phyloP scores from a whole-genome alignment of 1,140 invertebrate species.

The Condylostylus longicornis region DNA sequence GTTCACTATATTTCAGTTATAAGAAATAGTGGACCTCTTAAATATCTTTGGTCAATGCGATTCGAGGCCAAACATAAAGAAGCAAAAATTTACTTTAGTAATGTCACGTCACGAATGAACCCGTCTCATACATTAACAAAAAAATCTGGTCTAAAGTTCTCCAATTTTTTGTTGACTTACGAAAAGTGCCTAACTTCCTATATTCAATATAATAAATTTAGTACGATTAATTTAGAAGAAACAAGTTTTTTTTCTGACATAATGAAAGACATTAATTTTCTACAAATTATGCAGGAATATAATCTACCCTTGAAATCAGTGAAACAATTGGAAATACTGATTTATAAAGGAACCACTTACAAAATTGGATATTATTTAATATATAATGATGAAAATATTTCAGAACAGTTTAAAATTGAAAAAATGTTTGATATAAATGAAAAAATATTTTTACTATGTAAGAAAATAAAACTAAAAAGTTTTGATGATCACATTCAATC shows the following conservation, averaged over 20 bases:
- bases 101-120: neutral
- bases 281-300: too few relatives aligned
- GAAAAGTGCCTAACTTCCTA: neutral
- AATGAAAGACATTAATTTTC: neutral
- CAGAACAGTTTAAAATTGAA: neutral
- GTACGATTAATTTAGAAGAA: neutral
- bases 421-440: neutral
- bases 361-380: slow-evolving; percentile 1
- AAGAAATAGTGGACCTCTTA: slow-evolving; percentile 12
- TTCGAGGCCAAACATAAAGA: neutral
- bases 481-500: neutral
- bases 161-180: neutral
- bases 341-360: neutral
- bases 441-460: neutral
- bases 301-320: too few relatives aligned
- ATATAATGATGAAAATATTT: neutral
- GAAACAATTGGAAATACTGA: too few relatives aligned
- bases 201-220: neutral
- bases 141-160: neutral
- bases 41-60: neutral
- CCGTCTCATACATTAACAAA: neutral
- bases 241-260: neutral
- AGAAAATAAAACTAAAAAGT: neutral
- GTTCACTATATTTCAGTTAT: slow-evolving; percentile 15
- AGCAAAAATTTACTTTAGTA: neutral